Evolutionary conservation across 2,113 vertebrate species (phyloP).

Genomic region (Phrynosoma platyrhinos): DNA sequence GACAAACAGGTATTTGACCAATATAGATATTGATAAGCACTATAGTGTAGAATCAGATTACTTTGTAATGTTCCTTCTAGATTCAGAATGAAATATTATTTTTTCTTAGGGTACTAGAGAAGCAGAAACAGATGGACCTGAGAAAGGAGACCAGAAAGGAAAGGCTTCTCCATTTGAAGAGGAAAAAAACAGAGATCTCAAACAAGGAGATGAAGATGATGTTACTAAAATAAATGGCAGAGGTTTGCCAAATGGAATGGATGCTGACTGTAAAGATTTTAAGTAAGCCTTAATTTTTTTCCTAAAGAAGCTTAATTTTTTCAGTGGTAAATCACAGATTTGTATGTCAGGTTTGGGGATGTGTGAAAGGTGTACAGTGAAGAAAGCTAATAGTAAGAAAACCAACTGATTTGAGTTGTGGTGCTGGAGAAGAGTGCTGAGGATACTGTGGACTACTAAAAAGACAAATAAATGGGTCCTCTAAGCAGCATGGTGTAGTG

Average conservation of each 20-base stretch:
- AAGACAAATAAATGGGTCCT: no score
- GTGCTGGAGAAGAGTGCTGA: no score
- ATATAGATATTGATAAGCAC: constrained; percentile 71
- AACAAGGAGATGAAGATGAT: constrained; percentile 90
- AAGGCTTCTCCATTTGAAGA: constrained; percentile 95
- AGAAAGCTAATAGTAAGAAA: no score
- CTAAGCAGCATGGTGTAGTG: no score
- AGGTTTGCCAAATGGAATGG: constrained; percentile 96
- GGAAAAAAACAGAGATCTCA: constrained; percentile 94
- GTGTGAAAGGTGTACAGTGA: no score
- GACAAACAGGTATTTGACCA: constrained; percentile 62
- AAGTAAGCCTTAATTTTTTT: constrained; percentile 88
- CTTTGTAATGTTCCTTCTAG: constrained; percentile 75
- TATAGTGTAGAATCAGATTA: constrained; percentile 75
- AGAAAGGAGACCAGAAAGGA: constrained; percentile 92
- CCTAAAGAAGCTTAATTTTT: constrained; percentile 64
- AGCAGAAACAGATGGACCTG: constrained; percentile 91
- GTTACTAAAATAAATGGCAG: constrained; percentile 92
- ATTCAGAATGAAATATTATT: constrained; percentile 81
- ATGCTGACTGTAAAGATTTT: constrained; percentile 99
- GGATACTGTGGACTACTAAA: no score
- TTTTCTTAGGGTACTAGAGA: constrained; percentile 90
- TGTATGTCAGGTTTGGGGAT: constrained; percentile 62
- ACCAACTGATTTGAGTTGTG: no score
- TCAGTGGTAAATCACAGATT: constrained; percentile 61